Evolutionary conservation across 2,888 invertebrate genomes (phyloP), one percentile per base, ranked within the genome.

Genomic region (Nycteola revayana): DNA sequence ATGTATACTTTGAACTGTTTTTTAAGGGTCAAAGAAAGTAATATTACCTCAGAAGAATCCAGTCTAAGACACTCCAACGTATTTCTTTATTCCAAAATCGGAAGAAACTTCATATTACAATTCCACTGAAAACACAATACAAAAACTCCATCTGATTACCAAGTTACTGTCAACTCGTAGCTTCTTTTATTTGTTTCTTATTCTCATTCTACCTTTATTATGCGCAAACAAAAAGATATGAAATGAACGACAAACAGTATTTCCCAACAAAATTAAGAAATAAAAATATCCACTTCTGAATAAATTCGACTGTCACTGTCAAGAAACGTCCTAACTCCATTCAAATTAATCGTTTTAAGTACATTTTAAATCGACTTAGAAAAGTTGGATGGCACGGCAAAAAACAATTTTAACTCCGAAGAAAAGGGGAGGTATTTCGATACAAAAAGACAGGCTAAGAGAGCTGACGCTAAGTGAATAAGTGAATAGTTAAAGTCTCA

Each of bases 401-500:
- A 66, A 71, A 68, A 65, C 63, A 66, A 67, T 68, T 68, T 60
- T 49, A 60, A 57, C 55, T 60, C 35, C 26, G 43, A 45, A 47
- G 56, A 69, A 76, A 63, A 60, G 60, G 66, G 69, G 72, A 68
- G 59, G 58, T 65, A 50, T 68, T 56, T 55, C 70, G 71, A 82
- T 77, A 76, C 81, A 82, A 83, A 81, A 81, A 81, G 75, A 71
- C 76, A 73, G 66, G 60, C 61, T 50, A 60, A 72, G 67, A 75
- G 75, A 73, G 60, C 77, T 77, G 75, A 77, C 76, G 78, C 71
- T 83, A 83, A 84, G 81, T 83, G 84, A 84, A 83, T 85, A 85
- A 86, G 85, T 81, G 84, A 85, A 86, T 85, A 84, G 84, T 87
- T 85, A 86, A 85, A 85, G 76, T 81, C 83, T 83, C 86, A 72